Evolutionary conservation across 1,140 invertebrate genomes (phyloP).

Genomic region (Triops longicaudatus): DNA sequence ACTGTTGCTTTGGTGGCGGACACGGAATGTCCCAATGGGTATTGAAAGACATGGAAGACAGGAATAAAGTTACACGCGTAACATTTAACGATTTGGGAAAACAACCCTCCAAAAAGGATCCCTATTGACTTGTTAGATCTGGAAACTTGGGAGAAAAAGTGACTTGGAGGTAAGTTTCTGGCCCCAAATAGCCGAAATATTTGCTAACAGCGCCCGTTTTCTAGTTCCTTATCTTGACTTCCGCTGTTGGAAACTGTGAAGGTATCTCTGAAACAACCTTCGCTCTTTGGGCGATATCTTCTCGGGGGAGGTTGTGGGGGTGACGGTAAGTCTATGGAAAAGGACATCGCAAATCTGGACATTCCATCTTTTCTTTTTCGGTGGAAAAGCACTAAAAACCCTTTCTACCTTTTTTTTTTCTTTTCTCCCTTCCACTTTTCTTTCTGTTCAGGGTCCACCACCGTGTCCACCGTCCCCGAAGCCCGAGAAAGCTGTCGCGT

Average conservation of each 20-base stretch:
- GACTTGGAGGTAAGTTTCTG: background rate
- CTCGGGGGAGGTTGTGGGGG: background rate
- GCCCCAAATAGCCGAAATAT: conserved; percentile 12
- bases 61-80: background rate
- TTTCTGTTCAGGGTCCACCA: background rate
- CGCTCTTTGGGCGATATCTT: background rate
- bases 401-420: background rate
- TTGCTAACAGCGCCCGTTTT: background rate
- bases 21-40: background rate
- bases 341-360: conserved; percentile 1
- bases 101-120: background rate
- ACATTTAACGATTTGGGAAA: background rate
- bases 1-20: background rate
- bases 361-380: background rate
- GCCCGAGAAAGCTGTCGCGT: background rate
- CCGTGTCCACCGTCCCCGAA: background rate
- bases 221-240: conserved; percentile 7
- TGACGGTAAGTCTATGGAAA: background rate
- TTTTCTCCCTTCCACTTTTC: background rate
- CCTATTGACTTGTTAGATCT: background rate
- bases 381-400: conserved; percentile 12
- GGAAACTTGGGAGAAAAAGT: background rate
- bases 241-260: background rate
- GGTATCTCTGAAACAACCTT: background rate
- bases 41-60: background rate